Conservation (phyloP, 2,888 invertebrate species). For the Drosophila algonquin region DNA sequence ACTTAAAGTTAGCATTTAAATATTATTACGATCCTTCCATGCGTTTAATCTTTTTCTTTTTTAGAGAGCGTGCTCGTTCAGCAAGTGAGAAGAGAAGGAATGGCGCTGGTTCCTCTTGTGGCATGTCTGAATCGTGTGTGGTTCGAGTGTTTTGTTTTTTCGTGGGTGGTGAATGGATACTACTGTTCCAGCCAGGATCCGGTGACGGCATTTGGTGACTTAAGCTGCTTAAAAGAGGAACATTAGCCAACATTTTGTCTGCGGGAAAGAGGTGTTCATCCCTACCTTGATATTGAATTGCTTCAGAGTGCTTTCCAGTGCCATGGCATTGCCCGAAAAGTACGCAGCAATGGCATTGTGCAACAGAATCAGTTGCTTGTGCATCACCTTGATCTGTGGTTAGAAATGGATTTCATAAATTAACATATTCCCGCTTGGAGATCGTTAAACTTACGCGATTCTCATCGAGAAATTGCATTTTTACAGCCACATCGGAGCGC, state of each 20-base stretch:
- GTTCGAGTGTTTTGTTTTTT: background rate
- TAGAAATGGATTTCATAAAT: too few relatives aligned
- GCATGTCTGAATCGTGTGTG: conserved; percentile 7
- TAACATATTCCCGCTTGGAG: too few relatives aligned
- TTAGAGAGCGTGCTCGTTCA: conserved; percentile 64
- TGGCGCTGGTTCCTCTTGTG: too few relatives aligned
- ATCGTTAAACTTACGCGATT: conserved; percentile 89
- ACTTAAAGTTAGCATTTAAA: conserved; percentile 51
- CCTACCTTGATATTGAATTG: conserved; percentile 96
- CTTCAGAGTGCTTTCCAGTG: conserved; percentile 95
- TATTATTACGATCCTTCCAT: conserved; percentile 40
- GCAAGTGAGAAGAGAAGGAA: conserved; percentile 38
- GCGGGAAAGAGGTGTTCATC: conserved; percentile 85
- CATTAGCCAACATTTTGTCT: background rate
- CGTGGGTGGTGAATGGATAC: conserved; percentile 31
- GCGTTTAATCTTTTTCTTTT: conserved; percentile 15
- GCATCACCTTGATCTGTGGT: conserved; percentile 97
- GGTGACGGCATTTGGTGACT: conserved; percentile 90
- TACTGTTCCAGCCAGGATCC: conserved; percentile 93
- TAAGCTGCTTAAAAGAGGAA: conserved; percentile 81
- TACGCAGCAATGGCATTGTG: conserved; percentile 99
- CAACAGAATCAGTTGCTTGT: conserved; percentile 96
- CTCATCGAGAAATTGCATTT: conserved; percentile 98
- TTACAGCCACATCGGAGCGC: conserved; percentile 96
- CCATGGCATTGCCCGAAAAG: conserved; percentile 97